Percentiles rank a stretch among this genome's conserved stretches.
Conservation (phyloP, 2,888 invertebrate genomes). For the Perizoma affinitatum region DNA sequence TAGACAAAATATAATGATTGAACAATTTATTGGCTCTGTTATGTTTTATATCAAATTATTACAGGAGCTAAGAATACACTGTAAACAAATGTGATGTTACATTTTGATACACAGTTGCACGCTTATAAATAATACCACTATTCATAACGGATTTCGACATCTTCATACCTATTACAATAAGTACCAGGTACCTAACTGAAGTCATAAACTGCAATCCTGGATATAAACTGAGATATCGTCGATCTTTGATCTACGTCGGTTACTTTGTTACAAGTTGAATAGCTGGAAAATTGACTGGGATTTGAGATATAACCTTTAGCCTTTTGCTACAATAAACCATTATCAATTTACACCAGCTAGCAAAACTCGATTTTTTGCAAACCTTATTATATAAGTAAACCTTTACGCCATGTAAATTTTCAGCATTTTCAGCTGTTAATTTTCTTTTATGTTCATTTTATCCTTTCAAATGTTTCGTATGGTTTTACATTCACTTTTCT, state of each 20-base stretch:
- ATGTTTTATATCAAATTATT: no score
- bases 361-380: not conserved
- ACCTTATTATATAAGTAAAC: not conserved
- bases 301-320: not conserved
- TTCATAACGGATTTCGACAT: conserved; percentile 1
- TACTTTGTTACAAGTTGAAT: conserved; percentile 16
- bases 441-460: no score
- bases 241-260: not conserved
- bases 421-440: no score
- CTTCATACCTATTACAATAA: conserved; percentile 19
- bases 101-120: conserved; percentile 1
- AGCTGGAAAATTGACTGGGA: conserved; percentile 2
- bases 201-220: conserved; percentile 19
- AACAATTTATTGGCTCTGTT: no score
- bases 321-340: not conserved
- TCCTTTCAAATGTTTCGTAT: no score
- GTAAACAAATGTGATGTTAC: no score
- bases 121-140: not conserved
- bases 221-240: conserved; percentile 18
- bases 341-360: not conserved
- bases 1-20: no score
- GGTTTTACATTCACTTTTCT: no score
- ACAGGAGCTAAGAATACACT: no score
- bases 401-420: no score
- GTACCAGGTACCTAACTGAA: conserved; percentile 22